Base-by-base conservation (phyloP, 2,113 vertebrate species). In the Anarhynchus alexandrinus region DNA sequence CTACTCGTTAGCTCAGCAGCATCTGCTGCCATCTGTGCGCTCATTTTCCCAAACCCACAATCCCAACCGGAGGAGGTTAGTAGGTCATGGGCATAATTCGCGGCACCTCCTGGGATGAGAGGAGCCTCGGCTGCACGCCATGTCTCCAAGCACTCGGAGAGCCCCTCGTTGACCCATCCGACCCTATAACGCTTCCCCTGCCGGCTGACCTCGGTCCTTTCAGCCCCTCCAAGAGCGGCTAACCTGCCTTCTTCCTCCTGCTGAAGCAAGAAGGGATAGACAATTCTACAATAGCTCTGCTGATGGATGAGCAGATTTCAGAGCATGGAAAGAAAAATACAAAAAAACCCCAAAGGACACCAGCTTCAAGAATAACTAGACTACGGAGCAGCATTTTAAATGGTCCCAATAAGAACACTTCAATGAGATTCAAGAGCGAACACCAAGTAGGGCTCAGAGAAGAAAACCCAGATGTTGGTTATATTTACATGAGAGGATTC, bases 11-110 rank as follows among this genome's bases (percentile, higher is more conserved):
- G 55, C 74, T 16, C 66, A 72, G 88, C 79, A 90, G 88, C 94
- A 90, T 86, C 86, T 92, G 90, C 87, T n/a, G 71, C 93, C 64
- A 97, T 97, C 97, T 97, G 96, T 20, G 82, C 87, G 9, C 65
- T 72, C 82, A 21, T 61, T 62, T 62, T 91, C 86, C 87, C 74
- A 61, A 88, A 66, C 47, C 29, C 81, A 15, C 73, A 36, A 43
- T 55, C 84, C 84, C 69, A 80, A 65, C 73, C 12, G 54, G 34
- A 94, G 59, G 45, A 94, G 96, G 96, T 97, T 79, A 97, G 94
- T 95, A 82, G 95, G 97, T 92, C 96, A 97, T 1, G 1, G 78
- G 12, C 54, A 47, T 87, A 91, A 96, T 76, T 65, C 90, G 43
- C 57, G 43, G 43, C 38, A 36, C 36, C 47, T 71, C 77, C 62